Base-by-base conservation (phyloP, 1,140 invertebrate species). In the Chironomus striatipennis region DNA sequence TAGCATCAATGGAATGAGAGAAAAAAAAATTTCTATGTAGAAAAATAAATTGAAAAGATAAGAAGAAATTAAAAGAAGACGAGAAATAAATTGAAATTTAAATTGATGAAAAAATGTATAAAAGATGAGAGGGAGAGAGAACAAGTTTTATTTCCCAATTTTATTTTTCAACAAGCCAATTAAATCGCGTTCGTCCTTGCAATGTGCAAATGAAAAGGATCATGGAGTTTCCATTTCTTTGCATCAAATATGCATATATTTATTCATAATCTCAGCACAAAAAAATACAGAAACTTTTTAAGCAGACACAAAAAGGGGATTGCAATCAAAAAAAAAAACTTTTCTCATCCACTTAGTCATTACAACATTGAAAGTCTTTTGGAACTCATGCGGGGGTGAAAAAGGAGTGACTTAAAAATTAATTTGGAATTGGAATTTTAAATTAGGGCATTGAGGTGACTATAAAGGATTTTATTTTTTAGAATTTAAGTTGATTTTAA, bases 161-260 rank as follows among this genome's bases (percentile, higher is more conserved):
- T 57, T 12, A 57, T 57, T 57, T 57, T 57, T 57, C 47, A 57
- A 57, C 47, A 57, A 57, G 47, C 47, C 47, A 57, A 57, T 57
- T 57, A 57, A 34, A 34, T 34, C 24, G 24, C 24, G 24, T 34
- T 34, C 24, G 24, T 34, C 24, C 24, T 34, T 34, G 24, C 24
- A 34, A n/a, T 57, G n/a, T 57, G 12, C 12, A 57, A 57, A 57
- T 57, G n/a, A 57, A 57, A 34, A 5, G 24, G 24, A 34, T 34
- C 24, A 34, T 34, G 24, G 5, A 34, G 24, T 2, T 2, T 5
- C 5, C 24, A 34, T 34, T 34, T 47, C 43, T 47, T 57, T 57
- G 47, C 47, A 57, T 57, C 47, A 57, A 57, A 57, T 57, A 57
- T 57, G 47, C 47, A 57, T 57, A 57, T 57, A 57, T 57, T 57